Evolutionary conservation across 2,113 vertebrate species (phyloP), one percentile per base, ranked within the genome.

Genomic region (Clarias batrachus): DNA sequence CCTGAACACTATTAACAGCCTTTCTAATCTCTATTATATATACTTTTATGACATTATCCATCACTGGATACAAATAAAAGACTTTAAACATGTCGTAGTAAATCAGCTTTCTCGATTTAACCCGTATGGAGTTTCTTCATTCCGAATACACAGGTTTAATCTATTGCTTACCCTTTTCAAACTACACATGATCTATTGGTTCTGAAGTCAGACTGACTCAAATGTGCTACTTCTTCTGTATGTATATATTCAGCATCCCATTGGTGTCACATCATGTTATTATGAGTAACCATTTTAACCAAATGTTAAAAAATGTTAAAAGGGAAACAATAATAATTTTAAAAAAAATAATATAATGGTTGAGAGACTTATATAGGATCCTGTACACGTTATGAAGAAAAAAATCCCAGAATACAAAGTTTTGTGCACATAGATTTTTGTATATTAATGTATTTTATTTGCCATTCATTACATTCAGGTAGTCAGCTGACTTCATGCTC

Each of bases 1-100:
- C 33, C 30, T 85, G 68, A 87, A 83, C 57, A 56, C 11, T 54
- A 70, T 84, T 59, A 33, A 23, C 16, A 85, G 12, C 65, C 76
- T 25, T 33, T 63, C 56, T 62, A 68, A 79, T 70, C 62, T 84
- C 70, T 65, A 27, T 59, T 25, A 17, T 30, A 59, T 27, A n/a
- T 6, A 21, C 5, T 41, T 68, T 13, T 17, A 52, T 82, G 16
- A 30, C 54, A 19, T 21, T 37, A 78, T 78, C 52, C 9, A 10
- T 56, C 25, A 56, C 9, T 56, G 7, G 25, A 56, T 56, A 30
- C 13, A 17, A 78, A 27, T 27, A 27, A 8, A 17, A 52, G 23
- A 27, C 73, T 76, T 76, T 76, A 76, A 52, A 52, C 2, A 12
- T 52, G 21, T 76, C 21, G 25, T 16, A 19, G 25, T 57, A 78